A percentile compares a stretch with the other conserved stretches of the same genome.
Conservation (phyloP, 2,888 invertebrate species). For the Biston stratarius region DNA sequence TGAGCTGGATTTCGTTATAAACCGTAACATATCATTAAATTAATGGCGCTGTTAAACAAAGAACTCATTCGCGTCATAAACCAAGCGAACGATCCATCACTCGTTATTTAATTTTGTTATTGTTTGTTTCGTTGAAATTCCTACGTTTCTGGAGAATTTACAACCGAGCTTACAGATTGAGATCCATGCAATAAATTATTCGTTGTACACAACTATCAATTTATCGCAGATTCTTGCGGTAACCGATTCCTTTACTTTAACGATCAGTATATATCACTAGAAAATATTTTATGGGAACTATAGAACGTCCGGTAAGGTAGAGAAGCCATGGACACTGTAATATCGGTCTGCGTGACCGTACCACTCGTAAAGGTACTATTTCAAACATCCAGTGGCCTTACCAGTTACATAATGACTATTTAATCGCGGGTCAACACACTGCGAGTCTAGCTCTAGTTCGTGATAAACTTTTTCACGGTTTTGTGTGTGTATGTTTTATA, state of each 20-base stretch:
- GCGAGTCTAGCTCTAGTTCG: conserved; percentile 43
- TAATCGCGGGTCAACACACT: conserved; percentile 75
- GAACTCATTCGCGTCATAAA: conserved; percentile 56
- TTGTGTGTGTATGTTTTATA: conserved; percentile 33
- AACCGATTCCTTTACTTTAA: no score
- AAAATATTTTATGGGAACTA: not conserved
- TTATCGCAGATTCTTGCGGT: not conserved
- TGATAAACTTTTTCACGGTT: conserved; percentile 43
- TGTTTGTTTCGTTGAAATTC: conserved; percentile 29
- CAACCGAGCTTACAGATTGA: conserved; percentile 6
- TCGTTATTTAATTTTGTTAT: conserved; percentile 41
- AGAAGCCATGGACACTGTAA: conserved; percentile 8
- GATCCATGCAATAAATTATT: conserved; percentile 1
- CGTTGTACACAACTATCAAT: not conserved
- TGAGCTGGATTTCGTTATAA: conserved; percentile 61
- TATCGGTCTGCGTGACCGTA: conserved; percentile 24
- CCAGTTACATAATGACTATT: conserved; percentile 66
- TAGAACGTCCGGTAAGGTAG: conserved; percentile 1
- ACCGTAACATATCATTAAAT: conserved; percentile 73
- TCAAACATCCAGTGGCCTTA: conserved; percentile 56
- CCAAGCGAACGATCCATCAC: conserved; percentile 50
- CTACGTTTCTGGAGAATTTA: conserved; percentile 19
- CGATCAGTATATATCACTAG: no score
- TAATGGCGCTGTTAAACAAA: conserved; percentile 67
- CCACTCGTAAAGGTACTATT: conserved; percentile 51